Evolutionary conservation across 1,140 invertebrate species (phyloP), one percentile per base, ranked within the genome.

Genomic region (Doryteuthis pealeii): DNA sequence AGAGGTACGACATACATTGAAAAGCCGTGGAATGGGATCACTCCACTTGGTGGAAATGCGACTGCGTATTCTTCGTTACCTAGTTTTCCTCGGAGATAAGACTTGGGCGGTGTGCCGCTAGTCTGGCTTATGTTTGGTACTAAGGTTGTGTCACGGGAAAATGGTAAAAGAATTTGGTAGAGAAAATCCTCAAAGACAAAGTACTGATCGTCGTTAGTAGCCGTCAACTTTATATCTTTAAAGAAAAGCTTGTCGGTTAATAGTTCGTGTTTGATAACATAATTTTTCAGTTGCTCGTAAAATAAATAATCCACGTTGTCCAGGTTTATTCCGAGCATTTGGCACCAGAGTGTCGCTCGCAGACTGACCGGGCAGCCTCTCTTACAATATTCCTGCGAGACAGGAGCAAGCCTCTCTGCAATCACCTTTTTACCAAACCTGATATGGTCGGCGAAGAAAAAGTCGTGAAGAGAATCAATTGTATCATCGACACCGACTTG

Each of bases 1-100:
- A 99, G 93, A 10, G 96, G 96, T 0, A 95, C 94, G 96, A 94
- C 94, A 88, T 96, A 97, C 96, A 99, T 98, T 12, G 96, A 94
- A 85, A 98, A 98, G 1, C 96, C 96, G 86, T 98, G 96, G 87
- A 97, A 98, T 10, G 96, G 96, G 80, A 98, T 95, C 26, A 98
- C 92, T 6, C 96, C 96, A 89, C 94, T 96, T 0, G 96, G 96
- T 22, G 96, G 96, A 84, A 96, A 96, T 31, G 93, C 91, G n/a
- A 95, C 92, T 28, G 85, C 76, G 78, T 82, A 85, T 71, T 87
- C 85, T 43, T 87, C 84, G 49, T 81, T 77, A 1, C 86, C 86
- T 15, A 86, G 78, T 72, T 85, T 87, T 1, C 88, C 88, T 31
- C 88, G 80, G 31, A 89, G 83, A 66, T 85, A 84, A 14, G 87